A percentile compares a stretch with the other conserved stretches of the same genome.
phyloP scores from a whole-genome alignment of 2,888 invertebrate genomes.

The Parnassius glacialis region DNA sequence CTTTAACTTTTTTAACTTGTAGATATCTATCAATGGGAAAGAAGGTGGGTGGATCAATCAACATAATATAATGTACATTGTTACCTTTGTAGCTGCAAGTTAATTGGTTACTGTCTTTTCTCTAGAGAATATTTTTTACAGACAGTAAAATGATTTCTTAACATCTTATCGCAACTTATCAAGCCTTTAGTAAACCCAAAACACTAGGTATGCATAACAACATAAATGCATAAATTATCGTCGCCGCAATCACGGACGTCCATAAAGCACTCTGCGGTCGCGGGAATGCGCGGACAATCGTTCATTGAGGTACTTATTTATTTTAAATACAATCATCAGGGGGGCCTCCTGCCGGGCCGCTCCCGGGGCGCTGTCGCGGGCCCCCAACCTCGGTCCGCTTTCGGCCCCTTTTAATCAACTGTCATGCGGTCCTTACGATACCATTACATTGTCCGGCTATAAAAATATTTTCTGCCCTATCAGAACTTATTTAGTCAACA shows the following conservation, averaged over 20 bases:
- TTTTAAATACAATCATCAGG: conserved; percentile 81
- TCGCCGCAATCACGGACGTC: conserved; percentile 48
- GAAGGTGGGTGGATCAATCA: too few species aligned
- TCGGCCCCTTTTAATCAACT: conserved; percentile 81
- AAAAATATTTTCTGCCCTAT: conserved; percentile 26
- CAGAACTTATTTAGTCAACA: conserved; percentile 27
- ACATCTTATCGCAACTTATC: conserved; percentile 6
- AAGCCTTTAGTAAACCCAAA: conserved; percentile 5
- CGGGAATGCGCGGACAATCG: conserved; percentile 73
- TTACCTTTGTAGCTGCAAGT: too few species aligned
- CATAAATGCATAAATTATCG: conserved; percentile 54
- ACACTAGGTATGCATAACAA: conserved; percentile 27
- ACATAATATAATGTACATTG: too few species aligned
- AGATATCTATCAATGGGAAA: too few species aligned
- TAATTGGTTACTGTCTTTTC: too few species aligned
- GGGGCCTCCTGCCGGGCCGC: conserved; percentile 68
- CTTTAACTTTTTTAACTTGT: too few species aligned
- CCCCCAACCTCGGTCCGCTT: conserved; percentile 73
- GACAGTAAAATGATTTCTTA: too few species aligned
- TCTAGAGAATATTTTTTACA: too few species aligned
- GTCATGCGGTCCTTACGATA: conserved; percentile 69
- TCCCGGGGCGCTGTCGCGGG: conserved; percentile 76
- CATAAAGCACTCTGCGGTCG: conserved; percentile 57
- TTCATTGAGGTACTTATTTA: conserved; percentile 81
- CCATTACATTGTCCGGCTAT: conserved; percentile 46